Evolutionary conservation across 1,140 invertebrate genomes (phyloP), one percentile per base, ranked within the genome.

Genomic region (Bombus superbus): DNA sequence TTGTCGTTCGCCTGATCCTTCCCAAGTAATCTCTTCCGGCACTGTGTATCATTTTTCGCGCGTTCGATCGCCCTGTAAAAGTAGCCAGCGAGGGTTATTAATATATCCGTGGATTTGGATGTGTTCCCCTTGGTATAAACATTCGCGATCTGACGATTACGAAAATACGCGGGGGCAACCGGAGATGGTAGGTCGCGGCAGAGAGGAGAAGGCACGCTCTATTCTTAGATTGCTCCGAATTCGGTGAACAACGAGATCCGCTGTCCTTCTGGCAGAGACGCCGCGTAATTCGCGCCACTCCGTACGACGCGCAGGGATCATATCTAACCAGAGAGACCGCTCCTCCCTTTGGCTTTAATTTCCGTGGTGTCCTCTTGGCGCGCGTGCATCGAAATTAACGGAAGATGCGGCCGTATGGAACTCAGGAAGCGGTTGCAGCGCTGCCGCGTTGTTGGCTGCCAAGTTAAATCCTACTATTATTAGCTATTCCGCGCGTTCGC

Each of bases 381-480:
- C n/a, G 71, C 32, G 40, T 64, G 76, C 83, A 42, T 69, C 80
- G 87, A 90, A 91, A 92, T 93, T 91, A 92, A 88, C 84, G 89
- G 82, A 91, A 90, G 84, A 90, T 89, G 91, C 88, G 86, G 83
- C 82, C 89, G 86, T 90, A 87, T 91, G 92, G 88, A 92, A 86
- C 78, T 89, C 82, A 74, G 88, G 74, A 85, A 85, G 85, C 66
- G 74, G 76, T 75, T 83, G 77, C 86, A 78, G 75, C 79, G 15
- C n/a, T 66, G 87, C 80, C 86, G 85, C 90, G 89, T 89, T 90
- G 91, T 91, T 93, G 92, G 92, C 92, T 85, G 83, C 85, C 90
- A 92, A 88, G 89, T 92, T 91, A 93, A 93, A 80, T 91, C 77
- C 81, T 91, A 86, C 94, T 94, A 94, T 94, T 95, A 93, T 94